Percentiles rank a stretch among this genome's conserved stretches.
Conservation (phyloP, 2,888 invertebrate genomes). For the Thecophora atra region DNA sequence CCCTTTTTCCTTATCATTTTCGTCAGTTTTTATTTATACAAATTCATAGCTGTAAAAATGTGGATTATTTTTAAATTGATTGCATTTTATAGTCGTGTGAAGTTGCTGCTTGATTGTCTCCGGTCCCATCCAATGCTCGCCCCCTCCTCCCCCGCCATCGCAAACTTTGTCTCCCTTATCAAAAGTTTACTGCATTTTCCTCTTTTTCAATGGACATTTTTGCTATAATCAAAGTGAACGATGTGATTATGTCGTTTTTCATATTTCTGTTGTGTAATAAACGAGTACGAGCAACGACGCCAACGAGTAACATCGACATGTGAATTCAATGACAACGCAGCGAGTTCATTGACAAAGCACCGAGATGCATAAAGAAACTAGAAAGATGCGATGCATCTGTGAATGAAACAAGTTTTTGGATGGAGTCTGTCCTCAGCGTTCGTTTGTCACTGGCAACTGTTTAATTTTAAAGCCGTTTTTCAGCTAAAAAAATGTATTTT, state of each 20-base stretch:
- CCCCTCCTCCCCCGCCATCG: not conserved
- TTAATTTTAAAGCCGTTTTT: not conserved
- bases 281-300: conserved; percentile 8
- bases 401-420: not conserved
- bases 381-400: not conserved
- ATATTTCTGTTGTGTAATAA: conserved; percentile 7
- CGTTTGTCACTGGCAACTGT: too few relatives aligned
- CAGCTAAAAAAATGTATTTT: too few relatives aligned
- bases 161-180: too few relatives aligned
- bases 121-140: not conserved
- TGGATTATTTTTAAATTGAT: not conserved
- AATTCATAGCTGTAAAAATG: too few relatives aligned
- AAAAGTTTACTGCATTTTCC: too few relatives aligned
- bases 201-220: too few relatives aligned
- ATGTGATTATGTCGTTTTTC: not conserved
- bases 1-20: too few relatives aligned
- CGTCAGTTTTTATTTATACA: too few relatives aligned
- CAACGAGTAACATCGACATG: not conserved
- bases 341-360: conserved; percentile 27
- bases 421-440: too few relatives aligned
- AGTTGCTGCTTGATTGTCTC: not conserved
- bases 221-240: conserved; percentile 5
- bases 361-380: conserved; percentile 2
- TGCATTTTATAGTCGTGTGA: conserved; percentile 8
- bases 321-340: not conserved